A percentile compares a stretch with the other conserved stretches of the same genome.
Evolutionary conservation across 2,888 invertebrate species (phyloP).

Genomic region (Drosophila neonasuta): DNA sequence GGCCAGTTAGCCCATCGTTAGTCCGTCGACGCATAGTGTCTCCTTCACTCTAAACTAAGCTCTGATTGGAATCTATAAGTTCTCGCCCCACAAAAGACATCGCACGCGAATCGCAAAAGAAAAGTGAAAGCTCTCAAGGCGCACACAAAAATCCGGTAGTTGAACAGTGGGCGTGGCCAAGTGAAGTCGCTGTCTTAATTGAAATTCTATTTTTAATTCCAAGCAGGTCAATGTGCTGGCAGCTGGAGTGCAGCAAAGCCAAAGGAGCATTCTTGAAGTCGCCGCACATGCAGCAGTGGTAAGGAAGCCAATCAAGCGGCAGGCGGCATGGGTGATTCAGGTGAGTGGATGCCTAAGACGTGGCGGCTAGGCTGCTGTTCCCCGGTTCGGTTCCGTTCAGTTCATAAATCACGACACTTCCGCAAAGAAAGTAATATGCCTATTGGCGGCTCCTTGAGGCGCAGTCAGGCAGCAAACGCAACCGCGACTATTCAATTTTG

Average conservation of each 20-base stretch:
- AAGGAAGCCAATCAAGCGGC: slow-evolving; percentile 40
- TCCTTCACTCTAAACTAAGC: slow-evolving; percentile 16
- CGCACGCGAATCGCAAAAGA: slow-evolving; percentile 65
- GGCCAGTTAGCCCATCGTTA: slow-evolving; percentile 48
- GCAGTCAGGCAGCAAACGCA: slow-evolving; percentile 46
- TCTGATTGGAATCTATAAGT: slow-evolving; percentile 67
- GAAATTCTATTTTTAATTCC: slow-evolving; percentile 72
- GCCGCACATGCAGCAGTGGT: slow-evolving; percentile 18
- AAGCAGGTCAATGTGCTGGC: slow-evolving; percentile 54
- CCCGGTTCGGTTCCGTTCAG: slow-evolving; percentile 1
- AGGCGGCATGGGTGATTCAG: slow-evolving; percentile 79
- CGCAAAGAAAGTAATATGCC: slow-evolving; percentile 11
- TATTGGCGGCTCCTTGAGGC: slow-evolving; percentile 13
- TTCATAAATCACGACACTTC: slow-evolving; percentile 47
- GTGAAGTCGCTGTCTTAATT: slow-evolving; percentile 47
- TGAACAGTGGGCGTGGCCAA: slow-evolving; percentile 26
- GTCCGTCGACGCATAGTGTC: slow-evolving; percentile 53
- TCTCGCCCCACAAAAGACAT: slow-evolving; percentile 40
- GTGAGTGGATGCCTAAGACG: slow-evolving; percentile 60
- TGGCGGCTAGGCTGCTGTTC: slow-evolving; percentile 16
- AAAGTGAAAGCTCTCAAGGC: slow-evolving; percentile 63
- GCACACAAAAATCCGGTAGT: slow-evolving; percentile 4
- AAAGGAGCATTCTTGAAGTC: slow-evolving; percentile 4
- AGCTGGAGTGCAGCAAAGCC: slow-evolving; percentile 28
- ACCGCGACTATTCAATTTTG: slow-evolving; percentile 75